Percentiles rank a stretch among this genome's conserved stretches.
These are phyloP conservation scores for Andrena minutula DNA, from an alignment of 2,888 invertebrate species.

Conservation along the genomic window DNA sequence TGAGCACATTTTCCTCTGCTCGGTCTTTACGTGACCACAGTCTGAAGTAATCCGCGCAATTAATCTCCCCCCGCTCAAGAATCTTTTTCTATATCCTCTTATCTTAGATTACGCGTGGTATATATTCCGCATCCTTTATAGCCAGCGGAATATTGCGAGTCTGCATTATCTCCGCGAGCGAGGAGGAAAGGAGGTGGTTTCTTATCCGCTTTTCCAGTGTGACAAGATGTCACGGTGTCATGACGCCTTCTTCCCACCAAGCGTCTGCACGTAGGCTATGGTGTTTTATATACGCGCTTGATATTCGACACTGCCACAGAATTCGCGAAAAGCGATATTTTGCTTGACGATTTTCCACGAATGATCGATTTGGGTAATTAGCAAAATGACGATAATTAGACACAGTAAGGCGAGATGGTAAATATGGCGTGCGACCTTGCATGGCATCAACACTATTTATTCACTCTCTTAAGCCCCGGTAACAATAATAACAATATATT, in stretches of 20 bases:
- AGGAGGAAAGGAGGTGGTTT: conserved; percentile 4
- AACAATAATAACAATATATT: too few species aligned
- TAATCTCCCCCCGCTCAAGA: conserved; percentile 27
- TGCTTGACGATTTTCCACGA: background rate
- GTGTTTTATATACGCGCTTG: background rate
- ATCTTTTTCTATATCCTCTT: conserved; percentile 39
- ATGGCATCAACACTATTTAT: too few species aligned
- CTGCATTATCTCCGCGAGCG: conserved; percentile 14
- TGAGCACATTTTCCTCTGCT: background rate
- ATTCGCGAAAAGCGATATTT: background rate
- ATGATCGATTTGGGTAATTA: too few species aligned
- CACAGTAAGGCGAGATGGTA: too few species aligned
- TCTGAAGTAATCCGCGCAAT: conserved; percentile 28
- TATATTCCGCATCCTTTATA: conserved; percentile 34
- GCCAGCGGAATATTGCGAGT: conserved; percentile 31
- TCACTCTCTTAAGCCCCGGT: too few species aligned
- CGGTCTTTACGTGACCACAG: conserved; percentile 26
- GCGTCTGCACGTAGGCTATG: background rate
- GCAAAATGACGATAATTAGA: too few species aligned
- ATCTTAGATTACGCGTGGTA: conserved; percentile 38
- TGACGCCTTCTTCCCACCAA: background rate
- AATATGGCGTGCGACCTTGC: too few species aligned
- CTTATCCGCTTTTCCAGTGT: conserved; percentile 31
- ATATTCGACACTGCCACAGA: background rate
- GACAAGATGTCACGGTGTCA: conserved; percentile 13